Percentiles rank a stretch among this genome's conserved stretches.
phyloP scores from a whole-genome alignment of 2,797 vertebrate genomes.

The Kryptopterus vitreolus region DNA sequence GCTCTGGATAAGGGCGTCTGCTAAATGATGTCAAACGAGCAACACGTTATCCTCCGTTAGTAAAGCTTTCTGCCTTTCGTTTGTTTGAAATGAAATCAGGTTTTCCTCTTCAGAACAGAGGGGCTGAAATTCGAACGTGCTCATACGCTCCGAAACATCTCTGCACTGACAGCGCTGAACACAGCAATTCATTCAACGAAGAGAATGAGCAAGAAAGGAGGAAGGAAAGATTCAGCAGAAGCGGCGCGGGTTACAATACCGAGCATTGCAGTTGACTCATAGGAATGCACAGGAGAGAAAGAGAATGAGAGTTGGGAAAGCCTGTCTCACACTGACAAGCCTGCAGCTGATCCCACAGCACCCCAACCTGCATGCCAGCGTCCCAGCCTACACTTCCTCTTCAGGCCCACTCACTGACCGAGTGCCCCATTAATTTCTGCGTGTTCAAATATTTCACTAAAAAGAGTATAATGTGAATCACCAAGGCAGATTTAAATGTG shows the following conservation, averaged over 20 bases:
- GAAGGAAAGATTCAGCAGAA: neutral
- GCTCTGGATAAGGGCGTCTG: too few relatives aligned
- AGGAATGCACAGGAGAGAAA: neutral
- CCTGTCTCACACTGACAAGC: slow-evolving; percentile 16
- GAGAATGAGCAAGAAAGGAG: slow-evolving; percentile 10
- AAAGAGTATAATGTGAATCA: slow-evolving; percentile 11
- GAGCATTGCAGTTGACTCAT: neutral
- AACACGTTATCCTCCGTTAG: neutral
- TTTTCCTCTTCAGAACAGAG: neutral
- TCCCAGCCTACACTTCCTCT: slow-evolving; percentile 24
- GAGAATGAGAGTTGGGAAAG: neutral
- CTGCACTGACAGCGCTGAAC: neutral
- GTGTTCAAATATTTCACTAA: slow-evolving; percentile 19
- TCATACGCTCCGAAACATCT: neutral
- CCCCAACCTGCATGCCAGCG: slow-evolving; percentile 14
- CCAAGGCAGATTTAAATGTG: neutral
- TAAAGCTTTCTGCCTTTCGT: neutral
- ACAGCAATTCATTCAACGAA: neutral
- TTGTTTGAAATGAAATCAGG: neutral
- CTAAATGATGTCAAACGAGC: too few relatives aligned
- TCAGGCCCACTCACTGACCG: slow-evolving; percentile 27
- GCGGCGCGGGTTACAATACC: neutral
- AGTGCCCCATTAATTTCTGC: slow-evolving; percentile 13
- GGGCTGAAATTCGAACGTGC: neutral
- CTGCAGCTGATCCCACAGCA: slow-evolving; percentile 28